A percentile compares a stretch with the other conserved stretches of the same genome.
phyloP scores from a whole-genome alignment of 2,888 invertebrate genomes.

The Lochmaea crataegi region DNA sequence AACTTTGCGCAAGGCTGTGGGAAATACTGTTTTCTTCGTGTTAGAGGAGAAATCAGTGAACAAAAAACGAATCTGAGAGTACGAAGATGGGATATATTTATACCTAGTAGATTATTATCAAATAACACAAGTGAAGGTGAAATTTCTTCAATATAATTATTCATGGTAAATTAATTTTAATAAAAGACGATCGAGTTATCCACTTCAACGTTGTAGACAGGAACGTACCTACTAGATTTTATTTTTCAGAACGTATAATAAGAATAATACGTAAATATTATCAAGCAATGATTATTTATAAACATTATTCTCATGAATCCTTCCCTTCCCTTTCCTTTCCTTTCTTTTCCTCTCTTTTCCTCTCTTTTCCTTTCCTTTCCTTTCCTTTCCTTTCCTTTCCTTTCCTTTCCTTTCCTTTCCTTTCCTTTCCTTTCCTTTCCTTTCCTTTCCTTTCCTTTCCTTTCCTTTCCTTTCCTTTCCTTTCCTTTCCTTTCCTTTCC shows the following conservation, averaged over 20 bases:
- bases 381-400: no score
- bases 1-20: background rate
- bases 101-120: conserved; percentile 34
- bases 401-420: no score
- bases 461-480: no score
- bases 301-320: no score
- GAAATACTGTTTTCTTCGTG: conserved; percentile 5
- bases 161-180: conserved; percentile 41
- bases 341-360: no score
- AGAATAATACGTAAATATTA: no score
- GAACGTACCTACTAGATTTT: background rate
- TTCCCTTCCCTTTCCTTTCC: no score
- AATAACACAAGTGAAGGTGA: conserved; percentile 43
- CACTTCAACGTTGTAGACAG: conserved; percentile 14
- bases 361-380: no score
- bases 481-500: no score
- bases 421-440: no score
- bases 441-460: no score
- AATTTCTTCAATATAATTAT: conserved; percentile 41
- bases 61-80: conserved; percentile 13
- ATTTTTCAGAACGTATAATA: background rate
- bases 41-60: conserved; percentile 18
- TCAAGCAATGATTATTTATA: no score
- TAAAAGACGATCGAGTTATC: conserved; percentile 25
- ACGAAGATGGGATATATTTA: conserved; percentile 2